phyloP scores from a whole-genome alignment of 2,113 vertebrate genomes.

The Verasper variegatus region DNA sequence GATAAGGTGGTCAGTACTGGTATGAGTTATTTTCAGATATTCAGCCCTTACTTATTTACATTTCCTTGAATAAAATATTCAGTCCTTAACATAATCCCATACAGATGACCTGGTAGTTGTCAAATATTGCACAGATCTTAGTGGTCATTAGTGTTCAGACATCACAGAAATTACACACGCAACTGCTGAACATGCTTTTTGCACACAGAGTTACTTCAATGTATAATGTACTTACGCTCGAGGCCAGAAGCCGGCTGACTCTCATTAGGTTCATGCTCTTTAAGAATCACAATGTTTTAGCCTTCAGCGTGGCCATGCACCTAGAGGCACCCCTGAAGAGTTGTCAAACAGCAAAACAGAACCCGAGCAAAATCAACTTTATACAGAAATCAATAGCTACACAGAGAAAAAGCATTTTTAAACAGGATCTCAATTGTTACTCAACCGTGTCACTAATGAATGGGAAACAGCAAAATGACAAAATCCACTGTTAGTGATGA shows the following conservation, averaged over 20 bases:
- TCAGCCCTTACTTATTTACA: not conserved
- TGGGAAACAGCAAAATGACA: not conserved
- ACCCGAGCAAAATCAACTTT: slow-evolving; percentile 45
- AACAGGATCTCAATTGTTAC: slow-evolving; percentile 4
- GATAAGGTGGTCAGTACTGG: not conserved
- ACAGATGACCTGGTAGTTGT: not conserved
- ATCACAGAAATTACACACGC: not conserved
- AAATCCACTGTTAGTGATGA: slow-evolving; percentile 25
- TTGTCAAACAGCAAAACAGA: slow-evolving; percentile 67
- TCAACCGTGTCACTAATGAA: not conserved
- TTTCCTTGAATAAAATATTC: not conserved
- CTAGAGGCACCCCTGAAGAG: slow-evolving; percentile 61
- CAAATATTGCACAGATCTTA: not conserved
- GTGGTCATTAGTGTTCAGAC: slow-evolving; percentile 19
- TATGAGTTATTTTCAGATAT: not conserved
- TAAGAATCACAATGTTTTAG: slow-evolving; percentile 64
- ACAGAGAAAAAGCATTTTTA: slow-evolving; percentile 9
- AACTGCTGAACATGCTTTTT: slow-evolving; percentile 36
- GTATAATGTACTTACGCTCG: slow-evolving; percentile 66
- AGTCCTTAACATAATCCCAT: not conserved
- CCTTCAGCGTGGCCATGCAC: slow-evolving; percentile 70
- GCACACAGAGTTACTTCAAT: slow-evolving; percentile 15
- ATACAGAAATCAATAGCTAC: slow-evolving; percentile 34
- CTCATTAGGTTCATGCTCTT: slow-evolving; percentile 69
- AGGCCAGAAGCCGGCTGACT: slow-evolving; percentile 39